phyloP scores from a whole-genome alignment of 2,797 vertebrate species.

The Gila robusta region DNA sequence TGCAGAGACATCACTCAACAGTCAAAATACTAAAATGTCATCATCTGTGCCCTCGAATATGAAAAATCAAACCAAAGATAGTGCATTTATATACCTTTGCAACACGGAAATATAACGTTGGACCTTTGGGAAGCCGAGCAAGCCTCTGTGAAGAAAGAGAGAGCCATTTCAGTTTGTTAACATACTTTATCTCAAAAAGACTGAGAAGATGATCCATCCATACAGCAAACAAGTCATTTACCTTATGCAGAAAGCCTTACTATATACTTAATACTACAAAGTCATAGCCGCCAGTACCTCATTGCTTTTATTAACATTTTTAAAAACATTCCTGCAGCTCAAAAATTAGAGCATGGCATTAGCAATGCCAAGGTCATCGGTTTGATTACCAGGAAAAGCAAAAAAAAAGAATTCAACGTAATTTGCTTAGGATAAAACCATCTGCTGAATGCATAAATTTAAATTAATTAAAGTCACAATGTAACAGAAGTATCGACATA shows the following conservation, averaged over 20 bases:
- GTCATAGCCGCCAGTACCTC: background rate
- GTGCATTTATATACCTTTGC: slow-evolving; percentile 76
- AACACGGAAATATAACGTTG: slow-evolving; percentile 87
- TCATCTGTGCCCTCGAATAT: slow-evolving; percentile 61
- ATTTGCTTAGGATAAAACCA: background rate
- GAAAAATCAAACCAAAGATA: accelerated
- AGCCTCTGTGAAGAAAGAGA: slow-evolving; percentile 79
- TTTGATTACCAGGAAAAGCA: background rate
- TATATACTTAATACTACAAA: background rate
- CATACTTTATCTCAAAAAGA: background rate
- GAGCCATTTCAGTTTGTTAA: background rate
- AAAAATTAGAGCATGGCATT: background rate
- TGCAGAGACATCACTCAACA: slow-evolving; percentile 71
- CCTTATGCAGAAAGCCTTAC: background rate
- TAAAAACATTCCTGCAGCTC: background rate
- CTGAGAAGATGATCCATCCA: background rate
- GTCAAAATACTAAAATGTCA: slow-evolving; percentile 68
- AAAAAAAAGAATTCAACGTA: background rate
- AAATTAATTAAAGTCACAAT: background rate
- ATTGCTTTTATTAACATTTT: background rate
- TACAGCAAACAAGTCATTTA: background rate
- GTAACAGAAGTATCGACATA: background rate
- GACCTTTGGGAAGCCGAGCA: slow-evolving; percentile 90
- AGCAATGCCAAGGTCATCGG: background rate
- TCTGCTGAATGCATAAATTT: background rate